These are phyloP conservation scores for Brassicogethes aeneus DNA, from an alignment of 2,888 invertebrate species.

Conservation along the genomic window DNA sequence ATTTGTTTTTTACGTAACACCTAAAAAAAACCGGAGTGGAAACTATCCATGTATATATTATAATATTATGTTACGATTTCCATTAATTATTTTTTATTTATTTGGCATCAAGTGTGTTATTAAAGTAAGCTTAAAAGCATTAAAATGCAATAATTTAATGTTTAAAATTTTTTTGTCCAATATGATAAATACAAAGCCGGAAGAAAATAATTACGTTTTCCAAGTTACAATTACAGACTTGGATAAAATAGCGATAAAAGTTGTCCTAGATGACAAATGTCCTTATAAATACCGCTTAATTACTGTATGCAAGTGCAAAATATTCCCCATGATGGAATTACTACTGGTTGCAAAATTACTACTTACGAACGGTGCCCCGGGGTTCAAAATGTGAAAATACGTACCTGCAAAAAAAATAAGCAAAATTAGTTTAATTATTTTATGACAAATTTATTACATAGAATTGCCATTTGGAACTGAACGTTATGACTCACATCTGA, in stretches of 20 bases:
- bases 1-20: too few relatives aligned
- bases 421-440: constrained; percentile 16
- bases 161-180: too few relatives aligned
- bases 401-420: constrained; percentile 16
- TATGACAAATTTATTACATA: constrained; percentile 19
- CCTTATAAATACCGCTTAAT: background rate
- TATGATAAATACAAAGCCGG: too few relatives aligned
- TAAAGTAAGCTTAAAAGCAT: too few relatives aligned
- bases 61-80: too few relatives aligned
- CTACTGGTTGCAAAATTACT: background rate
- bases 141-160: too few relatives aligned
- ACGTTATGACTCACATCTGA: constrained; percentile 12
- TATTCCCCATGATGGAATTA: background rate
- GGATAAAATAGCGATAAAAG: background rate
- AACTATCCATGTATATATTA: too few relatives aligned
- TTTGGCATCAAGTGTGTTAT: too few relatives aligned
- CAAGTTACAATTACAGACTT: background rate
- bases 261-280: background rate
- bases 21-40: too few relatives aligned
- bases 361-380: constrained; percentile 6
- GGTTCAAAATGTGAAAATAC: constrained; percentile 10
- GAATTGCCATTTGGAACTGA: constrained; percentile 15
- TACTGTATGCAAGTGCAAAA: background rate
- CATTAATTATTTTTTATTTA: too few relatives aligned
- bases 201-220: constrained; percentile 26